Evolutionary conservation across 2,797 vertebrate species (phyloP).

Genomic region (Lutjanus campechanus): DNA sequence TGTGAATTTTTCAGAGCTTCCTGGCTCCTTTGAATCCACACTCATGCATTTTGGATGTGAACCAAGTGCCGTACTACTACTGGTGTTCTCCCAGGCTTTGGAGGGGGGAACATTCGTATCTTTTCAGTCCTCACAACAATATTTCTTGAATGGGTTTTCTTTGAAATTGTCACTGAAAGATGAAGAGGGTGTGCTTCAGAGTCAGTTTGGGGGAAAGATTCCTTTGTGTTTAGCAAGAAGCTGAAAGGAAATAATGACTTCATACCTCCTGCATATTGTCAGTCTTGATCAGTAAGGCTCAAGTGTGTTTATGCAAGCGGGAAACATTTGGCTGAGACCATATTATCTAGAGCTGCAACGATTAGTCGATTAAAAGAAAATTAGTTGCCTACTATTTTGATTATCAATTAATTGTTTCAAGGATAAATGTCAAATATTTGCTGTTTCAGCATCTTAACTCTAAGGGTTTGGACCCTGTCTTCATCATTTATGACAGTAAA

Average conservation of each 20-base stretch:
- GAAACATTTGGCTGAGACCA: neutral
- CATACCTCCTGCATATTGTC: neutral
- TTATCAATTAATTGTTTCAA: too few species aligned
- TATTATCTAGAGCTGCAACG: neutral
- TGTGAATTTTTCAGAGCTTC: conserved; percentile 64
- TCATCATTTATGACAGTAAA: too few species aligned
- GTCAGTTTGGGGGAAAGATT: neutral
- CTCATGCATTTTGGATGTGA: conserved; percentile 63
- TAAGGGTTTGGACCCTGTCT: too few species aligned
- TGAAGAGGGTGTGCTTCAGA: conserved; percentile 4
- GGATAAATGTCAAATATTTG: too few species aligned
- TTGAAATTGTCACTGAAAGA: conserved; percentile 10
- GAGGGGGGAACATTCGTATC: conserved; percentile 22
- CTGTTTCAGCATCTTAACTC: too few species aligned
- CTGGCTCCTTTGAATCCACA: conserved; percentile 49
- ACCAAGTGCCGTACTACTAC: conserved; percentile 41
- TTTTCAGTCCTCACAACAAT: conserved; percentile 27
- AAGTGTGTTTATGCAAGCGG: neutral
- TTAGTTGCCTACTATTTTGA: too few species aligned
- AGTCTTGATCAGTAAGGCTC: neutral
- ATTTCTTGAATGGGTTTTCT: conserved; percentile 27
- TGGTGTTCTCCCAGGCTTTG: conserved; percentile 38
- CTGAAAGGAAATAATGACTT: conserved; percentile 1
- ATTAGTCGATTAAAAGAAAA: too few species aligned
- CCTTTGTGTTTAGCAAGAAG: conserved; percentile 11